These are phyloP conservation scores for Ennomos erosarius DNA, from an alignment of 2,888 invertebrate species.

Conservation along the genomic window DNA sequence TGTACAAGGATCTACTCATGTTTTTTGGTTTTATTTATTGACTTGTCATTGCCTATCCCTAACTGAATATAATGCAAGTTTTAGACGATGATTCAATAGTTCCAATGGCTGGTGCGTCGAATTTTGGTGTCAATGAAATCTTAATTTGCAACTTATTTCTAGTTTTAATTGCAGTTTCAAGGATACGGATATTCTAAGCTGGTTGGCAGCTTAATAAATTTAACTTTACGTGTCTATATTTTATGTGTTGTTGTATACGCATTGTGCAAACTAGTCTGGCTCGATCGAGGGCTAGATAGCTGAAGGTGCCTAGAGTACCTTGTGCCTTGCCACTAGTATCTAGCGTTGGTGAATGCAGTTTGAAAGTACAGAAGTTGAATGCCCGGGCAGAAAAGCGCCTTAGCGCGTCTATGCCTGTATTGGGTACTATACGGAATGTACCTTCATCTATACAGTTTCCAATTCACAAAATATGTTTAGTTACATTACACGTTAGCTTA, in stretches of 20 bases:
- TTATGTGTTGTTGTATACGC: constrained; percentile 10
- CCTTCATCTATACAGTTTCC: constrained; percentile 11
- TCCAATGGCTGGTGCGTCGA: constrained; percentile 34
- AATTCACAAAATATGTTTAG: constrained; percentile 18
- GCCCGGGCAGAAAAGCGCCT: constrained; percentile 49
- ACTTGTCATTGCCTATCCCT: constrained; percentile 62
- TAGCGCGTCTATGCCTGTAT: constrained; percentile 3
- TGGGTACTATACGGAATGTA: constrained; percentile 7
- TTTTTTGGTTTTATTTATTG: constrained; percentile 68
- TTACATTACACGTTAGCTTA: constrained; percentile 43
- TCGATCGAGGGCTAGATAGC: no score
- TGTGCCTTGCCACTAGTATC: no score
- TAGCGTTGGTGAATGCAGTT: constrained; percentile 47
- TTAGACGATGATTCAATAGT: constrained; percentile 62
- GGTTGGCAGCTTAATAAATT: constrained; percentile 21
- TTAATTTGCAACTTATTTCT: constrained; percentile 46
- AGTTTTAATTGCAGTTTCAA: constrained; percentile 46
- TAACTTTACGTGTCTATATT: constrained; percentile 1
- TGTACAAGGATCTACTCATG: constrained; percentile 57
- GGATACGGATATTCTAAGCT: constrained; percentile 39
- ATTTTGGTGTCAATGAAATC: constrained; percentile 50
- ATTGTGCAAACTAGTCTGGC: constrained; percentile 30
- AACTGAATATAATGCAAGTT: constrained; percentile 61
- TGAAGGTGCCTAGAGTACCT: constrained; percentile 25
- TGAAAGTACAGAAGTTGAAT: constrained; percentile 59